These are phyloP conservation scores for Myodes glareolus DNA, from an alignment of 2,113 vertebrate genomes.

Conservation along the genomic window DNA sequence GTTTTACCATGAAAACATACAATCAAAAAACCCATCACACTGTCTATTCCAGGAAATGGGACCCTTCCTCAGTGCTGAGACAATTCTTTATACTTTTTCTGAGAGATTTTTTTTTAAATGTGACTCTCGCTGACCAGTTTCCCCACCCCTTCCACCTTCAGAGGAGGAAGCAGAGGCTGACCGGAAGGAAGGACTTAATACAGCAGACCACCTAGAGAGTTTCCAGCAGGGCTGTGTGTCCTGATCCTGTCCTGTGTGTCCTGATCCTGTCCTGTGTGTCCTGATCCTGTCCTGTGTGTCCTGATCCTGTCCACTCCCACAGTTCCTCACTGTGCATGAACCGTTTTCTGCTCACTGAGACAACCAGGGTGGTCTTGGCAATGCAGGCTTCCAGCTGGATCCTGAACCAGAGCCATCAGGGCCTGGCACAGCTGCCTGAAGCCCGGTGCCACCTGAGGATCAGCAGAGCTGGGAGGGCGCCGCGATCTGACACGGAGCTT, in stretches of 20 bases:
- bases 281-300: too few species aligned
- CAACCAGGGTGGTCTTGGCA: conserved; percentile 64
- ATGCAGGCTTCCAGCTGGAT: neutral
- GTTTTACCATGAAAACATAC: neutral
- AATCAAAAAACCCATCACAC: neutral
- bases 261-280: conserved; percentile 39
- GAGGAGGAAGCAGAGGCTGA: conserved; percentile 67
- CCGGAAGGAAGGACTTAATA: conserved; percentile 52
- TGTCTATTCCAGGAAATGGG: neutral
- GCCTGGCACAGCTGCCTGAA: neutral
- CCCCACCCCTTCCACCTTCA: conserved; percentile 28
- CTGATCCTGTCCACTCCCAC: conserved; percentile 25
- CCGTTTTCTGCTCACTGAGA: conserved; percentile 27
- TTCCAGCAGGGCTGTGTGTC: neutral
- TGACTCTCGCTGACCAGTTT: conserved; percentile 59
- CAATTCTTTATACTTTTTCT: conserved; percentile 17
- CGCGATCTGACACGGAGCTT: neutral
- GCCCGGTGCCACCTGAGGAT: neutral
- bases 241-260: neutral
- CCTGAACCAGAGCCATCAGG: neutral
- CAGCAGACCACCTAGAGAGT: conserved; percentile 70
- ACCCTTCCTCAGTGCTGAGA: conserved; percentile 43
- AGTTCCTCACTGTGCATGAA: neutral
- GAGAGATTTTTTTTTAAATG: conserved; percentile 54
- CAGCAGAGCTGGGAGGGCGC: neutral